phyloP scores from a whole-genome alignment of 23 tunicate species.

The Botrylloides violaceus region DNA sequence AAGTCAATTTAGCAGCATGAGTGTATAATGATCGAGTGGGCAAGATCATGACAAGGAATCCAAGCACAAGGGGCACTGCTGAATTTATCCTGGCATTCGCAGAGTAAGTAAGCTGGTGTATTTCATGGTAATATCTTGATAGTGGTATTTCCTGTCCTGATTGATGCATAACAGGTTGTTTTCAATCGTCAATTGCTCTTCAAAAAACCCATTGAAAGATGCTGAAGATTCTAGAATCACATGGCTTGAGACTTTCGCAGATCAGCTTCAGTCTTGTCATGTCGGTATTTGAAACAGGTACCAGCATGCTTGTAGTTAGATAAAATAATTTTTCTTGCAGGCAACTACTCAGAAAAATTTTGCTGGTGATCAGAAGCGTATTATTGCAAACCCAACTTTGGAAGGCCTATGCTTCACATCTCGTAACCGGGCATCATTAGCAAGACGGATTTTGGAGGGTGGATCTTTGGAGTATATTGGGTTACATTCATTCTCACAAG shows the following conservation, averaged over 20 bases:
- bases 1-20: constrained; percentile 21
- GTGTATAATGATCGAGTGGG: constrained; percentile 17
- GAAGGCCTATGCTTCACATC: constrained; percentile 35
- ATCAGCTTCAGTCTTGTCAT: not conserved
- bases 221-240: not conserved
- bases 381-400: constrained; percentile 25
- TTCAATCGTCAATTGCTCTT: constrained; percentile 17
- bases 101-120: not conserved
- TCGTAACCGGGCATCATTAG: constrained; percentile 10
- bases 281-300: not conserved
- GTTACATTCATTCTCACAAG: constrained; percentile 35
- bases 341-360: not conserved
- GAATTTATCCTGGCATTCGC: constrained; percentile 19
- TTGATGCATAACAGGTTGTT: constrained; percentile 21
- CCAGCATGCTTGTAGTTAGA: not conserved
- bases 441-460: not conserved
- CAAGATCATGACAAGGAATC: not conserved
- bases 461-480: constrained; percentile 10
- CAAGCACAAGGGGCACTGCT: constrained; percentile 13
- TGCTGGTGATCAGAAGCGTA: constrained; percentile 1
- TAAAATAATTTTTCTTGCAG: not conserved
- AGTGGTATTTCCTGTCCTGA: not conserved
- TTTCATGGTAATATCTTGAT: not conserved
- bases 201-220: not conserved
- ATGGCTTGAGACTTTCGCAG: constrained; percentile 18